These are phyloP conservation scores for Myanophis thanlyinensis DNA, from an alignment of 2,113 vertebrate species.

Conservation along the genomic window DNA sequence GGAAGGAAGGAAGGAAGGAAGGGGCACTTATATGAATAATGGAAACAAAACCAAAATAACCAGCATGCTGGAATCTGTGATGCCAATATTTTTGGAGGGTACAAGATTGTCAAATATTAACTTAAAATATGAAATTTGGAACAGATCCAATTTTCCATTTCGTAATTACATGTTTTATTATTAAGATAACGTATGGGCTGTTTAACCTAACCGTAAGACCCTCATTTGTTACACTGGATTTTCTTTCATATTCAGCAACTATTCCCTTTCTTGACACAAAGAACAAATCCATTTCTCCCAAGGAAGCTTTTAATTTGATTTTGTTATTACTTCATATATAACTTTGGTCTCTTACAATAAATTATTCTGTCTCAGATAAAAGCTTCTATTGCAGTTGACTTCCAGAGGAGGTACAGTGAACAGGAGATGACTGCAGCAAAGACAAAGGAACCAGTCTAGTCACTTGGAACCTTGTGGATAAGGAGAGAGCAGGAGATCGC, in stretches of 20 bases:
- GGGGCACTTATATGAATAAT: neutral
- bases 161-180: neutral
- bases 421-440: neutral
- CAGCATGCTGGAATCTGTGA: neutral
- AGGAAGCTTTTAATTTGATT: slow-evolving; percentile 22
- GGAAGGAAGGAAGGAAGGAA: no score
- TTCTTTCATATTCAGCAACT: slow-evolving; percentile 24
- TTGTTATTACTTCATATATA: slow-evolving; percentile 26
- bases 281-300: neutral
- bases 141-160: slow-evolving; percentile 5
- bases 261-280: slow-evolving; percentile 9
- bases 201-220: slow-evolving; percentile 22
- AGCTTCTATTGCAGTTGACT: slow-evolving; percentile 7
- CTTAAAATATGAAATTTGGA: slow-evolving; percentile 3
- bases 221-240: neutral
- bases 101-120: neutral
- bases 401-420: neutral
- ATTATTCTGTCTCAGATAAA: slow-evolving; percentile 3
- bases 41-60: neutral
- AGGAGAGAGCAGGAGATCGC: neutral
- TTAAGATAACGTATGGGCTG: neutral
- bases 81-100: neutral
- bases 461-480: neutral
- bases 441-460: neutral
- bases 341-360: slow-evolving; percentile 12